These are phyloP conservation scores for Pseudopodoces humilis DNA, from an alignment of 2,113 vertebrate species.

Conservation along the genomic window DNA sequence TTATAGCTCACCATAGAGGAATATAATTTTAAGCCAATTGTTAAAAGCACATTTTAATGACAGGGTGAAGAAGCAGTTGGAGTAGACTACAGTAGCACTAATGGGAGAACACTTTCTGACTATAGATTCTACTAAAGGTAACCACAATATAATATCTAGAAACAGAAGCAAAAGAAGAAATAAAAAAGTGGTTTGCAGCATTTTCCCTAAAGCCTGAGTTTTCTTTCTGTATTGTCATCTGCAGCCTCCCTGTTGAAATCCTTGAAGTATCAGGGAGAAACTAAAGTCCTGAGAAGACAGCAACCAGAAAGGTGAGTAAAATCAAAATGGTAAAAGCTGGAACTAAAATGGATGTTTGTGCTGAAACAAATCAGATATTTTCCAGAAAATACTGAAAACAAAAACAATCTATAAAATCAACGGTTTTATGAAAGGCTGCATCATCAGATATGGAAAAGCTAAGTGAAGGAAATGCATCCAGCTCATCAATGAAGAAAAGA, in stretches of 20 bases:
- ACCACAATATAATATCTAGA: background rate
- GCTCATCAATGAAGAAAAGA: background rate
- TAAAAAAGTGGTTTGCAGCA: background rate
- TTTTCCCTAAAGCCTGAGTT: background rate
- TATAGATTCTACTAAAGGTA: background rate
- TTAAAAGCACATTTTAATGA: background rate
- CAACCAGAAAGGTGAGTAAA: background rate
- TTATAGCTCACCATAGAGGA: background rate
- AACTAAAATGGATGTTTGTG: background rate
- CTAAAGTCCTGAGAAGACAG: background rate
- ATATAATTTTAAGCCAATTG: background rate
- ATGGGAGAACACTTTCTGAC: background rate
- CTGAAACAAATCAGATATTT: background rate
- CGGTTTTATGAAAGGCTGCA: background rate
- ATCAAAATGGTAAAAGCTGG: background rate
- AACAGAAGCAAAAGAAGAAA: background rate
- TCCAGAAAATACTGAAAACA: background rate
- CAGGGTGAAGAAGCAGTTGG: background rate
- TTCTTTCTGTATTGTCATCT: background rate
- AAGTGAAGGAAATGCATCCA: background rate
- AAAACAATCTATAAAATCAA: background rate
- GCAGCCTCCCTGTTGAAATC: background rate
- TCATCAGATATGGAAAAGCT: background rate
- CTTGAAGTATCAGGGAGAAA: background rate
- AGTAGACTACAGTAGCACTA: background rate